Evolutionary conservation across 2,888 invertebrate genomes (phyloP), one percentile per base, ranked within the genome.

Genomic region (Nephrocerus scutellatus): DNA sequence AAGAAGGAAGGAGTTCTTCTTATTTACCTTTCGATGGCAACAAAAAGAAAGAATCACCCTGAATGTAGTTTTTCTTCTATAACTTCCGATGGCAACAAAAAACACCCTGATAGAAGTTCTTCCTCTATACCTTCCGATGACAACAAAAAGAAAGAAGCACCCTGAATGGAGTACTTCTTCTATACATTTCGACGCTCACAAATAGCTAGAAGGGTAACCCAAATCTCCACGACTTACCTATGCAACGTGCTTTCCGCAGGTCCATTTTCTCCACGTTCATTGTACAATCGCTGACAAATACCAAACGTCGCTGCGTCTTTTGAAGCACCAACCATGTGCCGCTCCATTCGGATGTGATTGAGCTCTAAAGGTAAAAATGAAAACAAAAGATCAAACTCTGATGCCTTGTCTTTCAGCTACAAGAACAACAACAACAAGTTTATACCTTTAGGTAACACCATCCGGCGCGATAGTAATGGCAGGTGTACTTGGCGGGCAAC

Each of bases 271-370:
- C 76, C 8, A 80, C 71, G 13, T 72, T 67, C 25, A 69, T 66
- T 23, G 72, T 59, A 6, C 54, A 34, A 30, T 66, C 64, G 23
- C 57, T 62, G 10, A 61, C 62, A 42, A 66, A 67, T 36, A 65
- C 50, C 9, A 69, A 46, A 5, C 63, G 61, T 14, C 87, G 72
- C 39, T 82, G 76, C 12, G 82, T 72, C 33, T 83, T 76, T 39
- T 79, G 75, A 21, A 89, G 69, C 56, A 88, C 74, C 36, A 88
- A 56, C 88, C 88, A 89, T 1, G 84, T 81, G n/a, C 84, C 80
- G 22, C 76, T 75, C 88, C 89, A 64, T 36, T 66, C 65, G 2
- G 64, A 66, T n/a, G 66, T 65, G 30, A 62, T 68, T 8, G 62
- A 66, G 31, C 57, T 63, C 63, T 64, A 30, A 25, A 41, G 38